A percentile compares a stretch with the other conserved stretches of the same genome.
Conservation (phyloP, 2,797 vertebrate genomes). For the Lerista edwardsae region DNA sequence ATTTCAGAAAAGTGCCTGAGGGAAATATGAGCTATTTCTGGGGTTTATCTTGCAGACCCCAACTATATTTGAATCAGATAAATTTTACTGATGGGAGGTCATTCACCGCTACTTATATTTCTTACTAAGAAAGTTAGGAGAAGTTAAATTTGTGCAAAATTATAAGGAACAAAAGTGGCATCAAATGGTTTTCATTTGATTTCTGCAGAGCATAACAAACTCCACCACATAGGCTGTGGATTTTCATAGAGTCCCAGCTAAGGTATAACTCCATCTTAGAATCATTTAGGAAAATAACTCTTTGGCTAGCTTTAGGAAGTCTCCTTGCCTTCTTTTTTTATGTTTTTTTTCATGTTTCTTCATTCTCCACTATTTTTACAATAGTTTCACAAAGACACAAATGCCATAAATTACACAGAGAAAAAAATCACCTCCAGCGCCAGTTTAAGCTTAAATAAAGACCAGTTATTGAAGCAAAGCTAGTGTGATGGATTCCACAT, state of each 20-base stretch:
- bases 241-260: neutral
- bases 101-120: neutral
- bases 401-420: neutral
- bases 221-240: neutral
- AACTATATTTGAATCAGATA: neutral
- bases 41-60: too few species aligned
- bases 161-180: neutral
- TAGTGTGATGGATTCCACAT: slow-evolving; percentile 6
- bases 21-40: too few species aligned
- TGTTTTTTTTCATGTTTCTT: slow-evolving; percentile 9
- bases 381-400: neutral
- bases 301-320: neutral
- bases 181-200: neutral
- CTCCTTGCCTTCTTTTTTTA: neutral
- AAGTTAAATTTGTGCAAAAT: neutral
- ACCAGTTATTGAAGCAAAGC: neutral
- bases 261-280: neutral
- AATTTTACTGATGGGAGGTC: neutral
- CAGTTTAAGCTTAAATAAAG: neutral
- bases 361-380: neutral
- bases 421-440: slow-evolving; percentile 6
- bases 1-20: too few species aligned
- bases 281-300: neutral
- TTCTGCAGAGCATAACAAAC: neutral
- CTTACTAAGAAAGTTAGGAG: neutral